A percentile compares a stretch with the other conserved stretches of the same genome.
Evolutionary conservation across 1,140 invertebrate species (phyloP).

Genomic region (Limonius californicus): DNA sequence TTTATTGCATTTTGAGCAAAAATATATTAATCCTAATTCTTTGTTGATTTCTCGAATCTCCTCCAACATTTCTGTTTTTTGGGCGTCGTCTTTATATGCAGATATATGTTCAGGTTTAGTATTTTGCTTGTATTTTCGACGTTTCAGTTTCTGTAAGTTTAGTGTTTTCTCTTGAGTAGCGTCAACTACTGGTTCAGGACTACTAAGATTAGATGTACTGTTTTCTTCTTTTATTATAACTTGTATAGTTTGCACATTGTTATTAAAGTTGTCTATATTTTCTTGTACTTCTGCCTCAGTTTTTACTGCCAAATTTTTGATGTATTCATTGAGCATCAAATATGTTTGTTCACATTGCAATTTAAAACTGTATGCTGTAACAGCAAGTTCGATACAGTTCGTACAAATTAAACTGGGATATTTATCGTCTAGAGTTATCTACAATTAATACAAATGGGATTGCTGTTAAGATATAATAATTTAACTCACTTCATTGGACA

Average conservation of each 20-base stretch:
- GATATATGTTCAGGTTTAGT: neutral
- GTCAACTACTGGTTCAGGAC: too few relatives aligned
- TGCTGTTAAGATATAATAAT: neutral
- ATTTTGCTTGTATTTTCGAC: neutral
- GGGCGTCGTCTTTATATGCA: neutral
- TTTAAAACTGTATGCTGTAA: constrained; percentile 34
- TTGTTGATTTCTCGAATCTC: neutral
- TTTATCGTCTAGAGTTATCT: constrained; percentile 23
- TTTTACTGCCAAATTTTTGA: neutral
- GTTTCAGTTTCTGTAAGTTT: too few relatives aligned
- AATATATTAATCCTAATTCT: constrained; percentile 48
- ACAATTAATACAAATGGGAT: constrained; percentile 4
- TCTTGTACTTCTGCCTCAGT: constrained; percentile 10
- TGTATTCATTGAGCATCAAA: constrained; percentile 21
- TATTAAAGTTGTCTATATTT: constrained; percentile 9
- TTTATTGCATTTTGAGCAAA: constrained; percentile 60
- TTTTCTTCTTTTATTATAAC: neutral
- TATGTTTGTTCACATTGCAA: constrained; percentile 32
- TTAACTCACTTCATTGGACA: constrained; percentile 27
- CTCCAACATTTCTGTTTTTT: neutral
- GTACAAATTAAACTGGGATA: constrained; percentile 34
- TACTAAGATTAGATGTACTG: too few relatives aligned
- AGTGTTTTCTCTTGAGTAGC: too few relatives aligned
- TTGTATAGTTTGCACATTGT: neutral
- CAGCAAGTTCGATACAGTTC: constrained; percentile 30